phyloP scores from a whole-genome alignment of 2,113 vertebrate genomes.

The Alosa alosa region DNA sequence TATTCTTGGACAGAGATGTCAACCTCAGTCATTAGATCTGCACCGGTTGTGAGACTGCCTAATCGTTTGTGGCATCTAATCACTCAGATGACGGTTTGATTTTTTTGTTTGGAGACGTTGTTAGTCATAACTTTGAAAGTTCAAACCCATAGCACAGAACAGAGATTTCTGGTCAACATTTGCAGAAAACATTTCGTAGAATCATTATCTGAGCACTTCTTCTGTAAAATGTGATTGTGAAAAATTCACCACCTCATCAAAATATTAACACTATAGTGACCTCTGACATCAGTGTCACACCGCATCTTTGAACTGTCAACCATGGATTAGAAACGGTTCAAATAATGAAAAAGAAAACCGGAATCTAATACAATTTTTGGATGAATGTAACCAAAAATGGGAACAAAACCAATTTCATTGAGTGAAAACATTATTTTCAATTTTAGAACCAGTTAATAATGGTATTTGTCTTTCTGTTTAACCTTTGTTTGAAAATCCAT shows the following conservation, averaged over 20 bases:
- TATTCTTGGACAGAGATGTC: not conserved
- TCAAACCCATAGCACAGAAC: not conserved
- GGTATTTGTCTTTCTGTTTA: too few relatives aligned
- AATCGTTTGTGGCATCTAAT: constrained; percentile 1
- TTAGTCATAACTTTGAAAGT: constrained; percentile 1
- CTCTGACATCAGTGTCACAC: too few relatives aligned
- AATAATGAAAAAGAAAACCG: too few relatives aligned
- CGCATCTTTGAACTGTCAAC: too few relatives aligned
- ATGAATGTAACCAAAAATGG: too few relatives aligned
- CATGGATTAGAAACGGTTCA: too few relatives aligned
- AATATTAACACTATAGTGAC: not conserved
- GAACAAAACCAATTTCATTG: too few relatives aligned
- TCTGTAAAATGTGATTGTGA: not conserved
- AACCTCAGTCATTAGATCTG: not conserved
- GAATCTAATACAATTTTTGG: too few relatives aligned
- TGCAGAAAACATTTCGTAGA: not conserved
- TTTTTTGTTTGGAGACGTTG: not conserved
- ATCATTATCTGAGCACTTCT: not conserved
- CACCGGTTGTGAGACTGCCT: not conserved
- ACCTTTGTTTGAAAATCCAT: too few relatives aligned
- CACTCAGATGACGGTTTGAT: not conserved
- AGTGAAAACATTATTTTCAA: too few relatives aligned
- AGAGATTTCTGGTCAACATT: not conserved
- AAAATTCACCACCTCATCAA: not conserved
- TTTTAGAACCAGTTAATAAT: too few relatives aligned